A percentile compares a stretch with the other conserved stretches of the same genome.
Evolutionary conservation across 2,888 invertebrate species (phyloP).

Genomic region (Protodeltote pygarga): DNA sequence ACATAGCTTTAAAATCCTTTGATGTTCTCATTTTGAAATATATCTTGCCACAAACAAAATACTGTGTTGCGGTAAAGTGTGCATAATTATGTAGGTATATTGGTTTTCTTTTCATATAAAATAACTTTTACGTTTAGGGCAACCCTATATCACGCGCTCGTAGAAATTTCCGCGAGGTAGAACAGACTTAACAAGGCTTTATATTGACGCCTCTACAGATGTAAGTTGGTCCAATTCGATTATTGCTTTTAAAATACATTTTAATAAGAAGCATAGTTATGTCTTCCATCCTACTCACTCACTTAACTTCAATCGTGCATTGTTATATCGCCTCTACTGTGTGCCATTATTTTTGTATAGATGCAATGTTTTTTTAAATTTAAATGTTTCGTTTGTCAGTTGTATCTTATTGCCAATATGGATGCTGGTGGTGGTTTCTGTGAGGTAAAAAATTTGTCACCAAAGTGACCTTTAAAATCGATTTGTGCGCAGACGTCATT

Average conservation of each 20-base stretch:
- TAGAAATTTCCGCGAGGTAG: constrained; percentile 66
- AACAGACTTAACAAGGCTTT: constrained; percentile 75
- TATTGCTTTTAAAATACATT: constrained; percentile 14
- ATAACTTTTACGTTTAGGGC: constrained; percentile 33
- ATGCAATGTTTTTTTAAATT: too few species aligned
- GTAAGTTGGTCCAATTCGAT: constrained; percentile 50
- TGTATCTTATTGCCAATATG: too few species aligned
- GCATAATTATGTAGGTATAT: constrained; percentile 19
- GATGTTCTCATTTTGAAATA: constrained; percentile 37
- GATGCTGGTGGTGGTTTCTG: too few species aligned
- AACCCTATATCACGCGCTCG: constrained; percentile 48
- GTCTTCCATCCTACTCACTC: too few species aligned
- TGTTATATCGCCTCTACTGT: too few species aligned
- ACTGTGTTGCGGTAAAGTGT: constrained; percentile 20
- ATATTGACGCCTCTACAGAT: constrained; percentile 60
- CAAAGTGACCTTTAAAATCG: too few species aligned
- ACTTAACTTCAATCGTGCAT: too few species aligned
- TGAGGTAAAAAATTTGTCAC: too few species aligned
- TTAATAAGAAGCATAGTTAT: too few species aligned
- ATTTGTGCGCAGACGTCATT: too few species aligned
- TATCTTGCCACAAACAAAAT: constrained; percentile 33
- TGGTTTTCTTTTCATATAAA: constrained; percentile 34
- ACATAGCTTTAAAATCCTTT: constrained; percentile 34
- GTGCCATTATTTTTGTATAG: too few species aligned
- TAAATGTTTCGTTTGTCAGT: too few species aligned